Conservation (phyloP, 2,888 invertebrate genomes). For the Parnassius apollo region DNA sequence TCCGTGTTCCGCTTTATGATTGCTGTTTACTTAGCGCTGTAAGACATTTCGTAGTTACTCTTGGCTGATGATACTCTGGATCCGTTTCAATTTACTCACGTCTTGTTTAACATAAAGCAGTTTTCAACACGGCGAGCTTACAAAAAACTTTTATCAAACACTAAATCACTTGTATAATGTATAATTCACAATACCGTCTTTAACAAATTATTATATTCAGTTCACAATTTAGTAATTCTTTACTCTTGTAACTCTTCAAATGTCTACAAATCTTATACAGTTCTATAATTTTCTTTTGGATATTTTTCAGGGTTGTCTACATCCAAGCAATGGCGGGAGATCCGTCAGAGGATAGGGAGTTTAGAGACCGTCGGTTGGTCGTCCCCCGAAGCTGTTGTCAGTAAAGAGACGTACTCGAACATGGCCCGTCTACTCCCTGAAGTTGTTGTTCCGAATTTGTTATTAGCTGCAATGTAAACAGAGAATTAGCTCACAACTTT, state of each 20-base stretch:
- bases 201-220: constrained; percentile 19
- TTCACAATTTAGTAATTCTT: constrained; percentile 18
- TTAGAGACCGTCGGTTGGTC: constrained; percentile 56
- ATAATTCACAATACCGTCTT: constrained; percentile 20
- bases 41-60: constrained; percentile 5
- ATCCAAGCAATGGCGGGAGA: constrained; percentile 73
- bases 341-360: constrained; percentile 69
- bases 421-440: constrained; percentile 74
- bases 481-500: too few relatives aligned
- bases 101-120: constrained; percentile 10
- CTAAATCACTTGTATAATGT: constrained; percentile 26
- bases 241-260: constrained; percentile 5
- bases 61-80: constrained; percentile 7
- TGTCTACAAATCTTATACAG: constrained; percentile 17
- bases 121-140: constrained; percentile 21
- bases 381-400: constrained; percentile 64
- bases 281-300: constrained; percentile 23
- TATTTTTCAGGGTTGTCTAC: constrained; percentile 41
- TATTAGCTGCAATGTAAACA: constrained; percentile 47
- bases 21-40: constrained; percentile 5
- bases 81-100: background rate
- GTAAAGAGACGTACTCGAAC: constrained; percentile 75
- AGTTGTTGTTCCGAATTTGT: constrained; percentile 62
- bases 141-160: constrained; percentile 28
- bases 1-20: background rate